Percentiles rank a stretch among this genome's conserved stretches.
Conservation (phyloP, 2,888 invertebrate species). For the Trimorus sp. region DNA sequence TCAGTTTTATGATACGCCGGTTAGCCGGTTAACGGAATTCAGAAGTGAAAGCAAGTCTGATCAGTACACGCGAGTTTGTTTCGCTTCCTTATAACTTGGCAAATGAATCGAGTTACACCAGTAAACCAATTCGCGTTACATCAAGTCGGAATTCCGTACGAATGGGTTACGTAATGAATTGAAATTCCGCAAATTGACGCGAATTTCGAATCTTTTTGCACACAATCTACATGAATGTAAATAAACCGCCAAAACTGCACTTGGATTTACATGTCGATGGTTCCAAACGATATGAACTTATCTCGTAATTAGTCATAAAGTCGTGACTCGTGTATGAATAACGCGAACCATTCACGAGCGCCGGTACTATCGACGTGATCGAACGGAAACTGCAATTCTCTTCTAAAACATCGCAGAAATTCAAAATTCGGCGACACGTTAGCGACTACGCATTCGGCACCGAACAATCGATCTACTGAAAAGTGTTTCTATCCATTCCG, state of each 20-base stretch:
- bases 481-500: constrained; percentile 3
- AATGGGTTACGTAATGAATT: too few species aligned
- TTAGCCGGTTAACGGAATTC: too few species aligned
- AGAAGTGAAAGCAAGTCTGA: too few species aligned
- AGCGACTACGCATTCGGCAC: not conserved
- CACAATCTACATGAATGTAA: not conserved
- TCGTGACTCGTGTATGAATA: constrained; percentile 42
- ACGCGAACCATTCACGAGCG: constrained; percentile 20
- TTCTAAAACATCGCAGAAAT: constrained; percentile 24
- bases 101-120: too few species aligned
- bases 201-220: too few species aligned
- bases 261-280: constrained; percentile 30
- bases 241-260: not conserved
- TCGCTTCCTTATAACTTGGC: too few species aligned
- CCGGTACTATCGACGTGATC: constrained; percentile 38
- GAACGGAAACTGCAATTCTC: constrained; percentile 10
- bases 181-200: too few species aligned
- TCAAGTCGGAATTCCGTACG: too few species aligned
- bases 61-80: too few species aligned
- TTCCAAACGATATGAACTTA: constrained; percentile 40
- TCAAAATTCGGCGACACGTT: constrained; percentile 14
- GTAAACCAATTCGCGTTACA: too few species aligned
- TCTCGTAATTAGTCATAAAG: constrained; percentile 48
- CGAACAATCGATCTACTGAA: not conserved
- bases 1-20: too few species aligned